A percentile compares a stretch with the other conserved stretches of the same genome.
phyloP scores from a whole-genome alignment of 2,113 vertebrate species.

The Tringa solitaria region DNA sequence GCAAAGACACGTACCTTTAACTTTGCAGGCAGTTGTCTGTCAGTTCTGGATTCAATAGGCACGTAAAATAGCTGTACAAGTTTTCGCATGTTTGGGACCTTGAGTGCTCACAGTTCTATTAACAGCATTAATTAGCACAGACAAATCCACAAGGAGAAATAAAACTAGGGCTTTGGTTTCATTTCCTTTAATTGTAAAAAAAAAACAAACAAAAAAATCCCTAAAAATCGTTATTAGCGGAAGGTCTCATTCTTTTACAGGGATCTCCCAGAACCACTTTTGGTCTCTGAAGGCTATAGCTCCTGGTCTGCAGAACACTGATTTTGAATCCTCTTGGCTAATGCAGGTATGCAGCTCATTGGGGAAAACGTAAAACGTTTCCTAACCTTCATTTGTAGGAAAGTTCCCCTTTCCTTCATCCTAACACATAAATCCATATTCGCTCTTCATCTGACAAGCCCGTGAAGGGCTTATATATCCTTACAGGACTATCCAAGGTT shows the following conservation, averaged over 20 bases:
- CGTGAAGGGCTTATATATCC: constrained; percentile 12
- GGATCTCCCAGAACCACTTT: not conserved
- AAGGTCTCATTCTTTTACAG: not conserved
- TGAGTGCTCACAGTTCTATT: not conserved
- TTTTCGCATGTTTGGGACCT: not conserved
- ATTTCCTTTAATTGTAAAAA: not conserved
- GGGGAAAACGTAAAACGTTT: not conserved
- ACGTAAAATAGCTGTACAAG: not conserved
- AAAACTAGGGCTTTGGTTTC: not conserved
- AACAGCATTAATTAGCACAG: constrained; percentile 22
- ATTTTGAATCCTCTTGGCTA: not conserved
- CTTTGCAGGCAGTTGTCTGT: not conserved
- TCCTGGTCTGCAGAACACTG: not conserved
- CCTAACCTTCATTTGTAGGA: not conserved
- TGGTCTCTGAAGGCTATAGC: not conserved
- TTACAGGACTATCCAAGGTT: constrained; percentile 16
- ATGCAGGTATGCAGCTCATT: not conserved
- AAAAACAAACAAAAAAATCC: not conserved
- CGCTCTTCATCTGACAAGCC: constrained; percentile 1
- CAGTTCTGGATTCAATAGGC: not conserved
- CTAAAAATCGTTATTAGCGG: not conserved
- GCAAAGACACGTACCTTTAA: not conserved
- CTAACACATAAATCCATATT: constrained; percentile 10
- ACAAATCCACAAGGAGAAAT: not conserved
- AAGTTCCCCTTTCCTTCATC: not conserved